Evolutionary conservation across 2,797 vertebrate genomes (phyloP).

Genomic region (Phrynocephalus vlangalii): DNA sequence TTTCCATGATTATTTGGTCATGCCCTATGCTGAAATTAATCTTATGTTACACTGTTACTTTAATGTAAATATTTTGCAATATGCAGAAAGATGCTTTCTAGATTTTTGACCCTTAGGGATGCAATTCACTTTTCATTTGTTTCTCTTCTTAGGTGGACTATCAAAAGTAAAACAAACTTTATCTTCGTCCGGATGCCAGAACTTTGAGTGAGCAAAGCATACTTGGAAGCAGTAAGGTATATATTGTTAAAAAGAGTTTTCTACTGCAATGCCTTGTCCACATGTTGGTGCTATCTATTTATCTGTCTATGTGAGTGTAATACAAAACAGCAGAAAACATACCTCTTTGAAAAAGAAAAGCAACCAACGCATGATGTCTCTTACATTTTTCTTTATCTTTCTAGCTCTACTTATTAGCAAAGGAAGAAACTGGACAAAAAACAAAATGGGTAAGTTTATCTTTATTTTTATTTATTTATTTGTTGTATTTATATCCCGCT

Average conservation of each 20-base stretch:
- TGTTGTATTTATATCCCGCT: no score
- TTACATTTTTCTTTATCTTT: background rate
- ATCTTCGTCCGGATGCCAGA: background rate
- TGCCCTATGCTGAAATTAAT: no score
- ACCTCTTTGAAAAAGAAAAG: background rate
- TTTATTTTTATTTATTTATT: no score
- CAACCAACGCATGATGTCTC: background rate
- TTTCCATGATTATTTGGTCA: no score
- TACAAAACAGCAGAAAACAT: no score
- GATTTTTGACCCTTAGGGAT: no score
- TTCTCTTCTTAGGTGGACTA: background rate
- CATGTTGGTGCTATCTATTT: no score
- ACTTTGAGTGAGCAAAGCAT: background rate
- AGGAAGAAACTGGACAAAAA: background rate
- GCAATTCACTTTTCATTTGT: no score
- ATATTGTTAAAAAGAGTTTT: background rate
- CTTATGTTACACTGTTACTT: no score
- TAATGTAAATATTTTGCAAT: no score
- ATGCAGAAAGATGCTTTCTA: no score
- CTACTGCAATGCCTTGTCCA: background rate
- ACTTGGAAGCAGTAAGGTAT: background rate
- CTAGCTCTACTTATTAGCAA: conserved; percentile 5
- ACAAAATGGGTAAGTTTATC: conserved; percentile 65
- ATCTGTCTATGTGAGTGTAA: no score
- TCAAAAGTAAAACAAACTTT: background rate